These are phyloP conservation scores for Cyclophora albipunctata DNA, from an alignment of 2,888 invertebrate species.

Conservation along the genomic window DNA sequence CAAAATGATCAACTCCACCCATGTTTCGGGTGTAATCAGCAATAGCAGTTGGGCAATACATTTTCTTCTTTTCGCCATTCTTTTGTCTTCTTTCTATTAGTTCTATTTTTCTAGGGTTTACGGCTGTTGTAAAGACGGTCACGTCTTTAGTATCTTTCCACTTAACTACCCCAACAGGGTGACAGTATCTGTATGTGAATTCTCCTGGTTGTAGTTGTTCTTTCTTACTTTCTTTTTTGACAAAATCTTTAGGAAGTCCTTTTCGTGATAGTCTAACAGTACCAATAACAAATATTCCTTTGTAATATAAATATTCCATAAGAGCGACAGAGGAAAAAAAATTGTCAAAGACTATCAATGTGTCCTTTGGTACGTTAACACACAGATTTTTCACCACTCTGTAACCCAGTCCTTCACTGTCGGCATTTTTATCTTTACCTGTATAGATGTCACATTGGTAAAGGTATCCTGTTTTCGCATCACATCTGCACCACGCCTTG, in stretches of 20 bases:
- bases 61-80: conserved; percentile 12
- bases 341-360: conserved; percentile 3
- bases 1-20: conserved; percentile 13
- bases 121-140: conserved; percentile 11
- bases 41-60: background rate
- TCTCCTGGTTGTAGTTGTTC: conserved; percentile 5
- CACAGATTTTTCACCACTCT: conserved; percentile 1
- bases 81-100: conserved; percentile 16
- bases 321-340: conserved; percentile 1
- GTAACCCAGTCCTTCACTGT: conserved; percentile 1
- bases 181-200: conserved; percentile 7
- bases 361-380: background rate
- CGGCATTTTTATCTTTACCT: background rate
- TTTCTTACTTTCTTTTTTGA: background rate
- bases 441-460: background rate
- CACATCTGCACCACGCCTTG: background rate
- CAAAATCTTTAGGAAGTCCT: background rate
- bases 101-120: conserved; percentile 13
- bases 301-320: background rate
- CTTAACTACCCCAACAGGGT: conserved; percentile 8
- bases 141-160: conserved; percentile 11
- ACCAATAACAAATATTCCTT: conserved; percentile 1
- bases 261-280: conserved; percentile 4
- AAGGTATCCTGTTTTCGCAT: background rate
- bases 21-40: conserved; percentile 7